Evolutionary conservation across 2,113 vertebrate species (phyloP), one percentile per base, ranked within the genome.

Genomic region (Hippocampus zosterae): DNA sequence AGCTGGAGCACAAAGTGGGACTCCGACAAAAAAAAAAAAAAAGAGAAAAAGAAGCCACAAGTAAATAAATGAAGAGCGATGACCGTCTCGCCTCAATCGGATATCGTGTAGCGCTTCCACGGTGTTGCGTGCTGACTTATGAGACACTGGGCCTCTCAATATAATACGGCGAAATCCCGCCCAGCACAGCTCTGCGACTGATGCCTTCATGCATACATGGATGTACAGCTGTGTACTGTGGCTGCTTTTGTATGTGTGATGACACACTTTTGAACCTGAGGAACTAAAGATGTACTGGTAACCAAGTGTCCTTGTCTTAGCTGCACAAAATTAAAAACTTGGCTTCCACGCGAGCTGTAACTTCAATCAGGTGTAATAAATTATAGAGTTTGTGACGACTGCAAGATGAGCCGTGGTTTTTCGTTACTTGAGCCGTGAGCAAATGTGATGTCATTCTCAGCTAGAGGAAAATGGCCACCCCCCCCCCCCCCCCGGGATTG

Each of bases 41-140:
- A 50, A 33, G n/a, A 23, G 11, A 23, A 23, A n/a, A 74, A 83
- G 70, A 84, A 84, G 70, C 85, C 85, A 81, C 83, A 90, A 83
- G 89, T 92, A 89, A 92, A 92, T 91, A 92, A 92, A 91, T 91
- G 83, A 92, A 88, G 88, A 92, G 85, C 69, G 81, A 85, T 79
- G 86, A 86, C 67, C 80, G 53, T 86, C 87, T 87, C 83, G 84
- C 89, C 88, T 91, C 78, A 71, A 84, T 82, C 90, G 87, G 82
- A 80, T 91, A 90, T 91, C 88, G 78, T 89, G 88, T 91, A 85
- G 60, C 78, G 84, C 81, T 73, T 75, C 74, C 57, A 0, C 60
- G 71, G 80, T 88, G 86, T 88, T 85, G 69, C 77, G 60, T 85
- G 80, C 79, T 88, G 79, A 78, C 67, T 69, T 71, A 64, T 55